phyloP scores from a whole-genome alignment of 2,113 vertebrate genomes.

The Solea senegalensis region DNA sequence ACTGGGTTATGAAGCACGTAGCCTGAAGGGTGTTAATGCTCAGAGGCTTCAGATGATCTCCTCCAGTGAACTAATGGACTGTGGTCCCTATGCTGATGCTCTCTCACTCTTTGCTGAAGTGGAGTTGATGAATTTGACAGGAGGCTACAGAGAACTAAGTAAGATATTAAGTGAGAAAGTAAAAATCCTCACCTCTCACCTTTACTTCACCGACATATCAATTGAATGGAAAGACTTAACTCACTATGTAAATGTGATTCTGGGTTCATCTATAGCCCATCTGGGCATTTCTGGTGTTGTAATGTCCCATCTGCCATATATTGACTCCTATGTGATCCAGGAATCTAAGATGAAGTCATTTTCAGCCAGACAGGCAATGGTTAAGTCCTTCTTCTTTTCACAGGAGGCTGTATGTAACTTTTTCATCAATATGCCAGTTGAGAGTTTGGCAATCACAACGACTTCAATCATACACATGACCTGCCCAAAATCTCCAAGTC shows the following conservation, averaged over 20 bases:
- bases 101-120: constrained; percentile 70
- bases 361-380: constrained; percentile 42
- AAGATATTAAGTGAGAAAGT: constrained; percentile 18
- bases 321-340: neutral
- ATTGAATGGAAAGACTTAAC: constrained; percentile 78
- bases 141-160: constrained; percentile 38
- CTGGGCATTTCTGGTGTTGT: constrained; percentile 74
- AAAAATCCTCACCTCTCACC: constrained; percentile 51
- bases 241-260: constrained; percentile 60
- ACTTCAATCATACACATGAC: constrained; percentile 86
- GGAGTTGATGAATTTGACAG: constrained; percentile 66
- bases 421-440: constrained; percentile 84
- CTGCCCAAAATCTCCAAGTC: constrained; percentile 83
- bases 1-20: constrained; percentile 74
- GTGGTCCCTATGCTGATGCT: constrained; percentile 69
- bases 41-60: constrained; percentile 77
- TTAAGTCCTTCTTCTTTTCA: constrained; percentile 74
- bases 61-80: constrained; percentile 30
- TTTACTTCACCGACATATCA: constrained; percentile 77
- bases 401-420: constrained; percentile 81
- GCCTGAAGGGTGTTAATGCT: constrained; percentile 74
- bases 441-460: constrained; percentile 75
- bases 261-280: constrained; percentile 71
- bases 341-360: constrained; percentile 75
- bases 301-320: neutral